Evolutionary conservation across 92 coral and sea anemone genomes (phyloP).

Genomic region (Parazoanthus atlanticus): DNA sequence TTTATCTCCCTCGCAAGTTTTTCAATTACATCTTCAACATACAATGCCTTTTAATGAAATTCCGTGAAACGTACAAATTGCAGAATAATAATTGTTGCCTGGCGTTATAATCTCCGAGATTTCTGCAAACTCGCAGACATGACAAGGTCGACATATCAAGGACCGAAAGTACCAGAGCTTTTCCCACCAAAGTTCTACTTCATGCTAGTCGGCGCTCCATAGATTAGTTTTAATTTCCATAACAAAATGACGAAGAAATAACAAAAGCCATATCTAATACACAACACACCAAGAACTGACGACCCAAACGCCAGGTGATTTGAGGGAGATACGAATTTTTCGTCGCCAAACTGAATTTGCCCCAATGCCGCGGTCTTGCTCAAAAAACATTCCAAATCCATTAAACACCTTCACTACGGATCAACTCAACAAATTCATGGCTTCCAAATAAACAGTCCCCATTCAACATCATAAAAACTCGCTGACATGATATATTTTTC

Average conservation of each 20-base stretch:
- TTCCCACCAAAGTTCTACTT: background rate
- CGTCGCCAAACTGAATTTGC: conserved; percentile 22
- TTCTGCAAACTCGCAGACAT: conserved; percentile 20
- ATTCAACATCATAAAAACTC: conserved; percentile 58
- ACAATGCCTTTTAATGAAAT: conserved; percentile 59
- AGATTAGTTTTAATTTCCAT: conserved; percentile 66
- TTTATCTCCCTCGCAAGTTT: conserved; percentile 64
- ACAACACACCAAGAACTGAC: conserved; percentile 68
- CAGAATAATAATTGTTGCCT: conserved; percentile 45
- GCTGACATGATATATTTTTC: conserved; percentile 77
- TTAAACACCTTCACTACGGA: conserved; percentile 27
- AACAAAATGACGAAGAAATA: conserved; percentile 73
- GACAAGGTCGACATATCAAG: conserved; percentile 2
- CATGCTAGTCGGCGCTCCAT: conserved; percentile 9
- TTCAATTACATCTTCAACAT: conserved; percentile 69
- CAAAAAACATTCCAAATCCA: conserved; percentile 30
- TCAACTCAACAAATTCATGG: conserved; percentile 35
- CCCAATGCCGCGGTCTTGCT: conserved; percentile 22
- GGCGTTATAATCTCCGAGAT: conserved; percentile 30
- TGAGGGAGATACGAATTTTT: conserved; percentile 32
- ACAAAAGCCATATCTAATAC: conserved; percentile 68
- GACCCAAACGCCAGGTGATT: conserved; percentile 71
- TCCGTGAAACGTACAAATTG: conserved; percentile 56
- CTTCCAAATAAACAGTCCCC: conserved; percentile 66
- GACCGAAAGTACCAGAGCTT: background rate